Percentiles rank a stretch among this genome's conserved stretches.
phyloP scores from a whole-genome alignment of 2,888 invertebrate genomes.

The Tenthredo distinguenda region DNA sequence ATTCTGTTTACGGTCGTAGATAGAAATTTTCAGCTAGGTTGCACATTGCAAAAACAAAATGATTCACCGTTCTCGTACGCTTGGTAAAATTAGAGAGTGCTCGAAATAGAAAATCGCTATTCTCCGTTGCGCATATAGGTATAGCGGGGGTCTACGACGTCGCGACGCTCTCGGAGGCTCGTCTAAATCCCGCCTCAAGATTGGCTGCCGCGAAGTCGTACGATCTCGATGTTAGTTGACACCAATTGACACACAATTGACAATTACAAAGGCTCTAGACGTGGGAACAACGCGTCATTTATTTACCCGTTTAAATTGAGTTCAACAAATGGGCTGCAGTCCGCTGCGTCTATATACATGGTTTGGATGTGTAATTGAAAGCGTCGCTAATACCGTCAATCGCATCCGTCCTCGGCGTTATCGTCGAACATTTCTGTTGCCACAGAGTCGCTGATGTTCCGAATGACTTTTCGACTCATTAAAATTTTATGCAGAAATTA shows the following conservation, averaged over 20 bases:
- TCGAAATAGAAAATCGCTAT: constrained; percentile 26
- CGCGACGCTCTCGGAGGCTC: constrained; percentile 45
- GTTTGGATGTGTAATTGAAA: constrained; percentile 3
- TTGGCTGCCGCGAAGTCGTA: constrained; percentile 38
- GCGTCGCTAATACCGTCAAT: constrained; percentile 1
- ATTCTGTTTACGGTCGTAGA: neutral
- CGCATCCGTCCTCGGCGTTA: neutral
- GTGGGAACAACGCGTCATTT: constrained; percentile 37
- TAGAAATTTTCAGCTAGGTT: neutral
- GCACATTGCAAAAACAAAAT: constrained; percentile 31
- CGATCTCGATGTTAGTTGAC: constrained; percentile 42
- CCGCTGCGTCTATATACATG: neutral
- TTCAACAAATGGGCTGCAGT: constrained; percentile 33
- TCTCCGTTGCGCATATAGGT: neutral
- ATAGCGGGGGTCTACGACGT: neutral
- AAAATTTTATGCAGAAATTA: neutral
- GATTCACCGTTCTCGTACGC: constrained; percentile 8
- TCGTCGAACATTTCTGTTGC: neutral
- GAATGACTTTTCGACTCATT: neutral
- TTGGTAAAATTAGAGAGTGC: constrained; percentile 16
- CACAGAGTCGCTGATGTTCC: neutral
- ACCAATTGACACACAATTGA: constrained; percentile 49
- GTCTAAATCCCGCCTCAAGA: constrained; percentile 4
- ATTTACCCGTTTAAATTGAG: constrained; percentile 39
- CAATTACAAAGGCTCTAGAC: constrained; percentile 31